phyloP scores from a whole-genome alignment of 2,113 vertebrate genomes.

The Scartelaos histophorus region DNA sequence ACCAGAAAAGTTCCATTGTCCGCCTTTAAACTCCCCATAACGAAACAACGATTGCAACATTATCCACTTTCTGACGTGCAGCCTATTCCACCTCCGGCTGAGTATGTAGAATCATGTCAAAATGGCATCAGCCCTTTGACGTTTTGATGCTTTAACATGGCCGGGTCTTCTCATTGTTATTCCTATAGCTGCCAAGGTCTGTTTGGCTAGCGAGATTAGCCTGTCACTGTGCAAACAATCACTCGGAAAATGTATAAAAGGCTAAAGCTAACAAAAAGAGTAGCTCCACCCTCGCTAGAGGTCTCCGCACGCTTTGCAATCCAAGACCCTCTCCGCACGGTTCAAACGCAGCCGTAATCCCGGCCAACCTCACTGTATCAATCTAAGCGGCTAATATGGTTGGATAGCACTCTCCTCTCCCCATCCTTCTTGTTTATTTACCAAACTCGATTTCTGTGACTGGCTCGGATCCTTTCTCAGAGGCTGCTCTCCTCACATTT shows the following conservation, averaged over 20 bases:
- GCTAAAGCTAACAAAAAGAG: slow-evolving; percentile 64
- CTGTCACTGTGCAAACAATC: slow-evolving; percentile 60
- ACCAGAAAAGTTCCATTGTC: not conserved
- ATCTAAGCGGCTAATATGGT: slow-evolving; percentile 60
- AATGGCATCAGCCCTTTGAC: slow-evolving; percentile 4
- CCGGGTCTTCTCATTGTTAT: slow-evolving; percentile 47
- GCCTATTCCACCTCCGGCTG: not conserved
- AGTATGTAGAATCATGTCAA: not conserved
- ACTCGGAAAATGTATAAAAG: slow-evolving; percentile 43
- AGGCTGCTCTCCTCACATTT: slow-evolving; percentile 43
- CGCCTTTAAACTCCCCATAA: not conserved
- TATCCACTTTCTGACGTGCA: not conserved
- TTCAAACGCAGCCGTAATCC: slow-evolving; percentile 55
- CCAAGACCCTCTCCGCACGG: slow-evolving; percentile 55
- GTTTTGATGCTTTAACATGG: slow-evolving; percentile 6
- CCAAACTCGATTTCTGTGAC: slow-evolving; percentile 61
- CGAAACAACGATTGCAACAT: not conserved
- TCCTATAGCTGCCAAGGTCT: slow-evolving; percentile 26
- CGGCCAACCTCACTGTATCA: slow-evolving; percentile 59
- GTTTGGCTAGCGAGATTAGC: slow-evolving; percentile 60
- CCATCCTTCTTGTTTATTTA: slow-evolving; percentile 66
- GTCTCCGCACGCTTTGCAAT: slow-evolving; percentile 59
- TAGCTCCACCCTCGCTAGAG: slow-evolving; percentile 38
- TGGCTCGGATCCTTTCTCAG: slow-evolving; percentile 39
- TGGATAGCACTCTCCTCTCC: slow-evolving; percentile 49